Percentiles rank a stretch among this genome's conserved stretches.
These are phyloP conservation scores for Trididemnum nubilum DNA, from an alignment of 23 tunicate genomes.

Conservation along the genomic window DNA sequence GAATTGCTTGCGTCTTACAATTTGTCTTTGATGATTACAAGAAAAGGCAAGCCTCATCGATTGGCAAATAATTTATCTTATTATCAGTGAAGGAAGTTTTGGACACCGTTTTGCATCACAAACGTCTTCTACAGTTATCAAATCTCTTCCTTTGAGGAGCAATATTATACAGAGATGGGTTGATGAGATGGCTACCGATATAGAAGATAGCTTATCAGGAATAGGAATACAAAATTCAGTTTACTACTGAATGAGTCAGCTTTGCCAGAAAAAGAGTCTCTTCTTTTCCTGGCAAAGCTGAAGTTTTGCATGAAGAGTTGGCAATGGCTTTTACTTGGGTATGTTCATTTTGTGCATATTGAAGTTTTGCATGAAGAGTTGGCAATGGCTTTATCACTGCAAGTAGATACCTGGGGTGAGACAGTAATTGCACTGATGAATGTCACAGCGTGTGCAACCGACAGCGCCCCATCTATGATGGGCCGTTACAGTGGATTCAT, in stretches of 20 bases:
- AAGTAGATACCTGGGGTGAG: conserved; percentile 33
- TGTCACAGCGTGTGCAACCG: too few relatives aligned
- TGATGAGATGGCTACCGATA: background rate
- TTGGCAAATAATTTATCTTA: conserved; percentile 37
- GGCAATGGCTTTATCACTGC: conserved; percentile 38
- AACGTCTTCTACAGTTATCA: too few relatives aligned
- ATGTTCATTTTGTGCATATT: background rate
- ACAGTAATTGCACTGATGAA: conserved; percentile 48
- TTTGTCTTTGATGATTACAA: conserved; percentile 38
- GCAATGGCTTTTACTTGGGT: background rate
- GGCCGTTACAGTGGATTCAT: too few relatives aligned
- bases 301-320: background rate
- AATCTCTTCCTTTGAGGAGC: conserved; percentile 16
- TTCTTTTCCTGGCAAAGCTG: background rate
- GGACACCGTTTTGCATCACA: too few relatives aligned
- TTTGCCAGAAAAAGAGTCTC: background rate
- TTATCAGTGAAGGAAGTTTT: conserved; percentile 38
- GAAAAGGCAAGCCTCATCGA: conserved; percentile 25
- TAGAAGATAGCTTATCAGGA: background rate
- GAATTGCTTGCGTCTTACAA: conserved; percentile 28
- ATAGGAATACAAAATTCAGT: background rate
- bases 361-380: conserved; percentile 6
- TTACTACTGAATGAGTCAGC: background rate
- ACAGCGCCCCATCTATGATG: too few relatives aligned
- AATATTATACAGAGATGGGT: background rate